A percentile compares a stretch with the other conserved stretches of the same genome.
Conservation (phyloP, 37 sponge, comb jelly and placozoan genomes). For the Bolinopsis microptera region DNA sequence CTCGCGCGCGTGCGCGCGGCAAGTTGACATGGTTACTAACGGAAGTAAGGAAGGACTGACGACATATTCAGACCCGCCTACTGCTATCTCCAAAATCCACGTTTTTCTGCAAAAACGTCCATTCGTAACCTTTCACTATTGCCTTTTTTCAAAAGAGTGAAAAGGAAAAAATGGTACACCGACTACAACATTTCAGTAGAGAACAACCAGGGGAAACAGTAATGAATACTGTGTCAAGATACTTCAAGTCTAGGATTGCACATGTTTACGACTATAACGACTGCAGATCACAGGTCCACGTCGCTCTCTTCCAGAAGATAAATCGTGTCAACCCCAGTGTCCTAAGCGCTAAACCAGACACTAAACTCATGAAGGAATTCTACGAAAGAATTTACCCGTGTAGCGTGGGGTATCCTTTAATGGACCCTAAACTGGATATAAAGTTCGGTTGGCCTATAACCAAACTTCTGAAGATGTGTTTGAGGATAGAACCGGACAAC, state of each 20-base stretch:
- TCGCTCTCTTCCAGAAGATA: neutral
- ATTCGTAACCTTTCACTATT: too few relatives aligned
- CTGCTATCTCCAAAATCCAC: too few relatives aligned
- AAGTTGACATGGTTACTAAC: too few relatives aligned
- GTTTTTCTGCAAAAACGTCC: too few relatives aligned
- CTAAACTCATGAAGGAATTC: neutral
- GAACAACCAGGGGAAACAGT: too few relatives aligned
- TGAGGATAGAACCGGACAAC: neutral
- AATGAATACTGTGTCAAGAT: neutral
- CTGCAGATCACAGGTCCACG: neutral
- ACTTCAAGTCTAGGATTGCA: neutral
- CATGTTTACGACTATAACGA: neutral
- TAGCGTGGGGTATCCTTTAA: neutral
- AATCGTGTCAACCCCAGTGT: neutral
- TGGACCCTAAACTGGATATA: neutral
- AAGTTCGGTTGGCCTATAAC: neutral
- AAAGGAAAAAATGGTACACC: too few relatives aligned
- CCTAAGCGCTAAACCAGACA: neutral
- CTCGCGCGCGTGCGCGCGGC: too few relatives aligned
- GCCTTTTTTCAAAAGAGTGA: too few relatives aligned
- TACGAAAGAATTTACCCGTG: neutral
- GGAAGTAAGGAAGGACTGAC: too few relatives aligned
- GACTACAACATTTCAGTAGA: too few relatives aligned
- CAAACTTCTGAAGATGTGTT: neutral
- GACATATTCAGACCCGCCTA: too few relatives aligned